Evolutionary conservation across 2,888 invertebrate genomes (phyloP), one percentile per base, ranked within the genome.

Genomic region (Pristionchus mayeri): DNA sequence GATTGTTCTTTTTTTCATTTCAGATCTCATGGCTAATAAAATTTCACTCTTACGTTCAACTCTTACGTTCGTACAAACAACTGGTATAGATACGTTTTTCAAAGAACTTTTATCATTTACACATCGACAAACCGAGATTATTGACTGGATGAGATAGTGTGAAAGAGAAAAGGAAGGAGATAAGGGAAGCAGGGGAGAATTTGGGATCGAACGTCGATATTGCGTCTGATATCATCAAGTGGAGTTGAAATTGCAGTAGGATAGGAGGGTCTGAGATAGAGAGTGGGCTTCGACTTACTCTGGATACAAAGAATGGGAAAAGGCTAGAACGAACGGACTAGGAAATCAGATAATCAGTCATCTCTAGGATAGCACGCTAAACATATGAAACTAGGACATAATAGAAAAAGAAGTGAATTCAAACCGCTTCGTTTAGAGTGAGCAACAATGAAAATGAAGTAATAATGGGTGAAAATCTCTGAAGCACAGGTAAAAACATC

Each of bases 371-470:
- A 67, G 67, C 67, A 67, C 67, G 37, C 67, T n/a, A 63, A 63
- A 63, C 63, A 30, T 34, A 37, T 21, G n/a, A 34, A 37, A 67
- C 37, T 67, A 34, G 21, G 21, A 67, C 60, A 67, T 67, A 67
- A 3, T n/a, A n/a, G n/a, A 67, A 67, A 67, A 3, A 27, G 37
- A 67, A 67, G 67, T 67, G 67, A 67, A 67, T 37, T 67, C 40
- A 67, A 67, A 67, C 67, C 67, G 67, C 67, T 67, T 67, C 67
- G 67, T 67, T 67, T 67, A 67, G 37, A 30, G n/a, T 67, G 67
- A 67, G 67, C 67, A 67, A 67, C 67, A 67, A 67, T 18, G 67
- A 67, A 67, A 3, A 60, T 67, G n/a, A 27, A 67, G 34, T 21
- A 67, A 40, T 24, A 60, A 54, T 6, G 24, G 30, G 34, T 18